Conservation (phyloP, 2,888 invertebrate genomes). For the Zootermopsis nevadensis region DNA sequence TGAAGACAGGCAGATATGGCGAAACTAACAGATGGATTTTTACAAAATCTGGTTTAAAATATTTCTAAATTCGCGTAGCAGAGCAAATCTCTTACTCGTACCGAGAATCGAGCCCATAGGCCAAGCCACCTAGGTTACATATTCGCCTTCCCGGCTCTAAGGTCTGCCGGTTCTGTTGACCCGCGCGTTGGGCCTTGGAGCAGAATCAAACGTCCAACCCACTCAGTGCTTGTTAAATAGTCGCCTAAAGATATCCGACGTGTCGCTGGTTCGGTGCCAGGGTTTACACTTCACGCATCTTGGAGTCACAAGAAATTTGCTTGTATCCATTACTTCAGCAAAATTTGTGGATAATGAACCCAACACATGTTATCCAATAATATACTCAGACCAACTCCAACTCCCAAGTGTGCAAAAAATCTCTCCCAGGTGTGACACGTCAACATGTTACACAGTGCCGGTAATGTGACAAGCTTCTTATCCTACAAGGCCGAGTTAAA, state of each 20-base stretch:
- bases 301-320: slow-evolving; percentile 1
- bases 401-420: neutral
- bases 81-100: too few relatives aligned
- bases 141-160: neutral
- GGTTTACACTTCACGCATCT: neutral
- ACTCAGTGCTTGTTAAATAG: neutral
- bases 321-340: neutral
- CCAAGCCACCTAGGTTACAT: too few relatives aligned
- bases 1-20: too few relatives aligned
- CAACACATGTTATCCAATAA: neutral
- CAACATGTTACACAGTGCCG: too few relatives aligned
- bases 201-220: neutral
- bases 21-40: too few relatives aligned
- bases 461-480: too few relatives aligned
- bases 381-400: neutral
- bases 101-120: too few relatives aligned
- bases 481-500: too few relatives aligned
- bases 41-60: too few relatives aligned
- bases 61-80: too few relatives aligned
- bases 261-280: neutral
- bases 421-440: too few relatives aligned
- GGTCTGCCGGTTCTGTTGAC: neutral
- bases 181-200: neutral
- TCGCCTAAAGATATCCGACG: slow-evolving; percentile 2
- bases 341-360: neutral